Evolutionary conservation across 1,140 invertebrate species (phyloP).

Genomic region (Trinorchestia longiramus): DNA sequence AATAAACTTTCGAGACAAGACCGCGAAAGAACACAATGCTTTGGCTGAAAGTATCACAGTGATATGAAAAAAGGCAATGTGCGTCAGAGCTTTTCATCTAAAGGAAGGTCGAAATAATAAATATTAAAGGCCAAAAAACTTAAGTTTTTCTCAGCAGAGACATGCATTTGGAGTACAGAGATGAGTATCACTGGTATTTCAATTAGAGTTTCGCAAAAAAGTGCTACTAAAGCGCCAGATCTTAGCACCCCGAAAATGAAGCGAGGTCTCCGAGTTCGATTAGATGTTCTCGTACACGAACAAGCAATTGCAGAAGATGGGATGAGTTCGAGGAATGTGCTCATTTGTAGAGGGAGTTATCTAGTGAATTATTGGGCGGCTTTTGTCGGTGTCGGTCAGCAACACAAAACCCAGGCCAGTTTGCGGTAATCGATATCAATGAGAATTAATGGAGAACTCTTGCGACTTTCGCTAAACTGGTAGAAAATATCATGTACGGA

Average conservation of each 20-base stretch:
- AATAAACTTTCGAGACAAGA: constrained; percentile 3
- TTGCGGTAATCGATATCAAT: constrained; percentile 27
- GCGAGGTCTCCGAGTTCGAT: constrained; percentile 12
- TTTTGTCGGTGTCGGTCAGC: constrained; percentile 34
- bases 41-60: neutral
- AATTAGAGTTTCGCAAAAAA: constrained; percentile 12
- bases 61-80: neutral
- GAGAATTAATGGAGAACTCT: constrained; percentile 15
- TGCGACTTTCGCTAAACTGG: neutral
- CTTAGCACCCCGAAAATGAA: constrained; percentile 25
- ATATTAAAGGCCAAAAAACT: neutral
- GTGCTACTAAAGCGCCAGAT: neutral
- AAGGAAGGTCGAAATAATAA: neutral
- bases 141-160: neutral
- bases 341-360: constrained; percentile 46
- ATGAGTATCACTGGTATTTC: constrained; percentile 39
- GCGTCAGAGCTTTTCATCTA: neutral
- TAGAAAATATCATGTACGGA: neutral
- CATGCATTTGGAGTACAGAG: neutral
- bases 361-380: constrained; percentile 47
- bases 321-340: constrained; percentile 47
- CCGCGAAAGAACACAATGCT: neutral
- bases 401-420: neutral
- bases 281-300: constrained; percentile 27
- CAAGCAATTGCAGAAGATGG: constrained; percentile 50